These are phyloP conservation scores for Sipha maydis DNA, from an alignment of 2,888 invertebrate genomes.

Conservation along the genomic window DNA sequence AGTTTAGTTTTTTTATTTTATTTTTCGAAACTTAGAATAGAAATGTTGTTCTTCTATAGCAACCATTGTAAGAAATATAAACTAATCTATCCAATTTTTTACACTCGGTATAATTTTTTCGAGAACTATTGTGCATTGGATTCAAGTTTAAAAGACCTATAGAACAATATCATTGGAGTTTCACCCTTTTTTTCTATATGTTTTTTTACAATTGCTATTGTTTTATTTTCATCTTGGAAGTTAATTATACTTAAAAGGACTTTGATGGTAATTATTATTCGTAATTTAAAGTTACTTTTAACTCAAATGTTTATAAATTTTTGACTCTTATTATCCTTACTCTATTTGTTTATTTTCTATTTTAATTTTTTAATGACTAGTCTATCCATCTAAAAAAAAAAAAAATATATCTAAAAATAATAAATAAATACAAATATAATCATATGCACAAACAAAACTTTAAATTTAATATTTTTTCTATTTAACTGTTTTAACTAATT, in stretches of 20 bases:
- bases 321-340: not conserved
- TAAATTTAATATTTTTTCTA: not conserved
- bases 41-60: too few relatives aligned
- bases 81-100: too few relatives aligned
- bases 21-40: too few relatives aligned
- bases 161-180: too few relatives aligned
- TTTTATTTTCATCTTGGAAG: not conserved
- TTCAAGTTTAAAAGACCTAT: too few relatives aligned
- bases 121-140: too few relatives aligned
- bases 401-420: too few relatives aligned
- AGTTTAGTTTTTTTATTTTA: too few relatives aligned
- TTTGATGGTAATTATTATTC: constrained; percentile 6
- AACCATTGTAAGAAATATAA: too few relatives aligned
- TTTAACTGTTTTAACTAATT: not conserved
- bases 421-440: not conserved
- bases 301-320: not conserved
- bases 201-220: not conserved
- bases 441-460: not conserved
- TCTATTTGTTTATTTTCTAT: not conserved
- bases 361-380: not conserved
- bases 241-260: constrained; percentile 8
- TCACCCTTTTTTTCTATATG: not conserved
- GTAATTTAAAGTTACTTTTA: constrained; percentile 11
- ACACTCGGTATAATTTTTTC: too few relatives aligned
- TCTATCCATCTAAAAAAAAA: not conserved